Percentiles rank a stretch among this genome's conserved stretches.
These are phyloP conservation scores for Bombus waltoni DNA, from an alignment of 1,140 invertebrate genomes.

Conservation along the genomic window DNA sequence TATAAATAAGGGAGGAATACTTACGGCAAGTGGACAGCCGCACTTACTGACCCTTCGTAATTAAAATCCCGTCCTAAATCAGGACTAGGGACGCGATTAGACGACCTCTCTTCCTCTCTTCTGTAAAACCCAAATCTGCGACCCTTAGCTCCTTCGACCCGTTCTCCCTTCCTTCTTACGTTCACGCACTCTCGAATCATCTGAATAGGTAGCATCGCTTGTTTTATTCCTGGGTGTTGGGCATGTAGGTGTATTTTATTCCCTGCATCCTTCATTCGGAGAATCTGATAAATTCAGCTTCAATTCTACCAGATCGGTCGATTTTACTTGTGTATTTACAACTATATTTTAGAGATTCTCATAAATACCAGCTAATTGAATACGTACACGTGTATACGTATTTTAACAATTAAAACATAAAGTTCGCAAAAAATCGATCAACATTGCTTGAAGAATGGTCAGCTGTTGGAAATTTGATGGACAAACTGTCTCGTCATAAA, in stretches of 20 bases:
- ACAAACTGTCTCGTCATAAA: too few species aligned
- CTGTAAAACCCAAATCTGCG: conserved; percentile 64
- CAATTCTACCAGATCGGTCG: not conserved
- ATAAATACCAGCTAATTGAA: too few species aligned
- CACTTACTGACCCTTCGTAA: conserved; percentile 75
- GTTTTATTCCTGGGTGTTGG: not conserved
- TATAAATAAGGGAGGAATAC: conserved; percentile 72
- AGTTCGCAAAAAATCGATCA: too few species aligned
- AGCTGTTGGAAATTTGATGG: too few species aligned
- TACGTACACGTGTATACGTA: too few species aligned
- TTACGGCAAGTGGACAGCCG: conserved; percentile 63
- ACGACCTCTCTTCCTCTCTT: conserved; percentile 57
- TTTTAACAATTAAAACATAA: too few species aligned
- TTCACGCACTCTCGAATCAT: not conserved
- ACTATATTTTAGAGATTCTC: not conserved
- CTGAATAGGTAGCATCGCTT: not conserved
- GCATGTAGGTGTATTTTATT: not conserved
- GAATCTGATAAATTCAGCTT: not conserved
- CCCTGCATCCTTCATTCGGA: not conserved
- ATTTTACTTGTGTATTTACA: not conserved
- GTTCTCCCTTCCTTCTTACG: conserved; percentile 50
- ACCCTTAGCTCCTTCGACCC: conserved; percentile 49
- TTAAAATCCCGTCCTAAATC: conserved; percentile 79
- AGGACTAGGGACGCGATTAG: conserved; percentile 75
- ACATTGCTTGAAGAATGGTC: too few species aligned